Base-by-base conservation (phyloP, 1,140 invertebrate species). In the Zaprionus nigranus region DNA sequence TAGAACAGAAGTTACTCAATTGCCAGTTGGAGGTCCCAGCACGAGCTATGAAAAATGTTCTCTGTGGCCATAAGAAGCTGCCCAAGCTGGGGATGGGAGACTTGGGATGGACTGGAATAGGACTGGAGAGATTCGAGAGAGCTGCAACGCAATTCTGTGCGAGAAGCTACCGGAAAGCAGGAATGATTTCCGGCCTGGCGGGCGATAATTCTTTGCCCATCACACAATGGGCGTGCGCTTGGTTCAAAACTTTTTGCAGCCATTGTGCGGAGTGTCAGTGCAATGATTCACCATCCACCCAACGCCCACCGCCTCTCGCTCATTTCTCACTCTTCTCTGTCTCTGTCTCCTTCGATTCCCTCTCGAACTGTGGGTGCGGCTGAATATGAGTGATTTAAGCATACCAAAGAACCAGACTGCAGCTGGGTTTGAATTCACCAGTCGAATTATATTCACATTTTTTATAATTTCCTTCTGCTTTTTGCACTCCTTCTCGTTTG, bases 1-100 rank as follows among this genome's bases (percentile, higher is more conserved):
- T 88, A 84, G 88, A 90, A 90, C 85, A 90, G 85, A 90, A 90
- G 84, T 88, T 88, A 81, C 75, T 70, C 69, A 72, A 62, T 75
- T 66, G 82, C 64, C 71, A 74, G 76, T 34, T 72, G 73, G 66
- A 57, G 58, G 63, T 67, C 74, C 74, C 68, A 79, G 43, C 28
- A 43, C 66, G n/a, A 59, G 65, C 72, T 38, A 74, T 76, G 72
- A 79, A 80, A 76, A 82, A 88, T 90, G 75, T 74, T 72, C 57
- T 88, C 57, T 88, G 71, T 77, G 68, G 71, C 69, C 53, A 38
- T 63, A 64, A 74, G 66, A 73, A 77, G 60, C 56, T 75, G 72
- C 58, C 36, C 58, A 30, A 62, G 43, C 66, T 58, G 75, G 59
- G 46, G 1, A 51, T 51, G 46, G 20, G 11, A 11, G 46, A 51